Conservation (phyloP, 2,113 vertebrate genomes). For the Hylia prasina region DNA sequence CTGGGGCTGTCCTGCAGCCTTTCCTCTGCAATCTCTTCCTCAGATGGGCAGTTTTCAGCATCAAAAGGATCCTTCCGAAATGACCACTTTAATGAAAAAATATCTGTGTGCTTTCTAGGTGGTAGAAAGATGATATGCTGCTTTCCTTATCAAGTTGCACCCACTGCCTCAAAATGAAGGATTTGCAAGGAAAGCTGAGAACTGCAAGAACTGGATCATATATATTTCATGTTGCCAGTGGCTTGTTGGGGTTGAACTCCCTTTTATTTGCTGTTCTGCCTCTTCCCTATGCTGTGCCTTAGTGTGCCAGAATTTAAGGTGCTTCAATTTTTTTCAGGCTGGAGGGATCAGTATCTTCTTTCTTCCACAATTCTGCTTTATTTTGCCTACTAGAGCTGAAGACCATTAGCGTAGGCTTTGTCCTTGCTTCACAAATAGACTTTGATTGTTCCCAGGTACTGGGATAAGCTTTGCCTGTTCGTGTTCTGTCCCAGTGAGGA, state of each 20-base stretch:
- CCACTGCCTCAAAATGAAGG: conserved; percentile 52
- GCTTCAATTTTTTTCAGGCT: background rate
- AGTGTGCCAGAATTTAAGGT: background rate
- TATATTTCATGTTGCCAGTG: conserved; percentile 57
- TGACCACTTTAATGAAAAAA: background rate
- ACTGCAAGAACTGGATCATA: conserved; percentile 38
- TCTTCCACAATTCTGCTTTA: background rate
- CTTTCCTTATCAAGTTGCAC: conserved; percentile 27
- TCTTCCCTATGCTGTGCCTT: background rate
- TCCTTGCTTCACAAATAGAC: background rate
- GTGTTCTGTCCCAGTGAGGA: background rate
- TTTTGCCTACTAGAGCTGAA: background rate
- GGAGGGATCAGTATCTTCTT: background rate
- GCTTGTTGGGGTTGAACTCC: conserved; percentile 28
- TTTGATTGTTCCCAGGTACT: background rate
- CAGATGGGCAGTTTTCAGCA: background rate
- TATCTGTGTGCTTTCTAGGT: background rate
- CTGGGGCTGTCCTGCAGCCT: background rate
- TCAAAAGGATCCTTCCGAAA: background rate
- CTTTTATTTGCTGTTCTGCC: conserved; percentile 24
- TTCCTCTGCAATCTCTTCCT: background rate
- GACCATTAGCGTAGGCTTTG: background rate
- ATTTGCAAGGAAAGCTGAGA: conserved; percentile 62
- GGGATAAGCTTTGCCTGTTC: background rate
- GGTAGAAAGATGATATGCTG: conserved; percentile 21